Percentiles rank a stretch among this genome's conserved stretches.
Evolutionary conservation across 1,140 invertebrate genomes (phyloP).

Genomic region (Sycophila sp.): DNA sequence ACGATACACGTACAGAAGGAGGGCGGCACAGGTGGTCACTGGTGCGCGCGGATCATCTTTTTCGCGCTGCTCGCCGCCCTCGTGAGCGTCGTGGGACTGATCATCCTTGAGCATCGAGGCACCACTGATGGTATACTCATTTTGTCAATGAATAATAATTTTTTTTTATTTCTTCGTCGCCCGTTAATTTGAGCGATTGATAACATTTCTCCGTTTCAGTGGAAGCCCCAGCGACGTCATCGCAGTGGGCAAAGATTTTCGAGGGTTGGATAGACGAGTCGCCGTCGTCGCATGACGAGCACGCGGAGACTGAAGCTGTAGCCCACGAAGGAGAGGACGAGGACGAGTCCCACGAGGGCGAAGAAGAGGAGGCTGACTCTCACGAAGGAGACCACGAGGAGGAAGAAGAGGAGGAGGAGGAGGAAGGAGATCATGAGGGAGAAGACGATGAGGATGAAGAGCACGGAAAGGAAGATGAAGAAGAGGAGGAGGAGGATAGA

Average conservation of each 20-base stretch:
- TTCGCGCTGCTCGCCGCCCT: constrained; percentile 77
- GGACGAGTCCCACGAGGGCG: constrained; percentile 35
- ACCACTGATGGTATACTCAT: constrained; percentile 75
- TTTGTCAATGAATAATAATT: not conserved
- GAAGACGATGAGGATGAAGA: no score
- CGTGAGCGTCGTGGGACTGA: constrained; percentile 76
- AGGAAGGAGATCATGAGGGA: constrained; percentile 47
- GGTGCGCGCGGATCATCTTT: constrained; percentile 85
- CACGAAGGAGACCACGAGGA: constrained; percentile 24
- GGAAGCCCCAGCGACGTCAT: constrained; percentile 76
- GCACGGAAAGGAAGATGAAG: constrained; percentile 44
- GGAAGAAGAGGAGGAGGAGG: constrained; percentile 35
- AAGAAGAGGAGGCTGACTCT: constrained; percentile 21
- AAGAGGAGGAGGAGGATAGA: constrained; percentile 43
- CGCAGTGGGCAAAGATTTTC: constrained; percentile 77
- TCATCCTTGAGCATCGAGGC: constrained; percentile 82
- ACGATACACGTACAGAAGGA: constrained; percentile 82
- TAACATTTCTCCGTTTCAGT: constrained; percentile 66
- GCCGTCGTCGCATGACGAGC: constrained; percentile 46
- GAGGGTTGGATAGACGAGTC: constrained; percentile 82
- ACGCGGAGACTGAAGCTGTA: not conserved
- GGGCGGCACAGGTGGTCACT: constrained; percentile 78
- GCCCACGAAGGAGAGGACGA: constrained; percentile 42
- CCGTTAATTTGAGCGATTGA: no score
- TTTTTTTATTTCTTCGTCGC: no score